Percentiles rank a stretch among this genome's conserved stretches.
These are phyloP conservation scores for Tolypeutes matacus DNA, from an alignment of 2,797 vertebrate genomes.

Conservation along the genomic window DNA sequence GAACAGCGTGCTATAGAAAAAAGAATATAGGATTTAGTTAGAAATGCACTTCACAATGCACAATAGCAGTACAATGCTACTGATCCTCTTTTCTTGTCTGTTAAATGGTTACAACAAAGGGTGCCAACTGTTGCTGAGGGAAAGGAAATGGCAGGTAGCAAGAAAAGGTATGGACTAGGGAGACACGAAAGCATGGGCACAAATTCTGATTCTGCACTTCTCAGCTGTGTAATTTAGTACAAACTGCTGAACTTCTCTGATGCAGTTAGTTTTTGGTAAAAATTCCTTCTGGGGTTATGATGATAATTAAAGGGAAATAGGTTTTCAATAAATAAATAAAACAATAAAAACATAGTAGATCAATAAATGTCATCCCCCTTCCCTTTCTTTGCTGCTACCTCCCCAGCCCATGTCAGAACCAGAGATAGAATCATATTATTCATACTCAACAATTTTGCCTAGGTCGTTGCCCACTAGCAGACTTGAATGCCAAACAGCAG, in stretches of 20 bases:
- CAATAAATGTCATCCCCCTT: not conserved
- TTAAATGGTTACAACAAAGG: not conserved
- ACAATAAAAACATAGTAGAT: not conserved
- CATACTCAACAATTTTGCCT: not conserved
- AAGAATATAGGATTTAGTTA: not conserved
- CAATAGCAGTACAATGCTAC: not conserved
- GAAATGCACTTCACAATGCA: not conserved
- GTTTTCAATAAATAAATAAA: not conserved
- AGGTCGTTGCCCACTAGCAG: not conserved
- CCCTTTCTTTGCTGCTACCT: not conserved
- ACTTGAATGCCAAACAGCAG: slow-evolving; percentile 33
- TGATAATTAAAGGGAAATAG: not conserved
- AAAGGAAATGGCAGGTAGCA: not conserved
- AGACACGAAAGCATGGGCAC: not conserved
- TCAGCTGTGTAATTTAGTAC: not conserved
- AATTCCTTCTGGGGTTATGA: not conserved
- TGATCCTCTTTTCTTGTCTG: not conserved
- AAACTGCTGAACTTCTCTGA: not conserved
- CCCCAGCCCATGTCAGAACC: not conserved
- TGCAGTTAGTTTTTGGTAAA: not conserved
- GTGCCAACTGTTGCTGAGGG: not conserved
- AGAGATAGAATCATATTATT: not conserved
- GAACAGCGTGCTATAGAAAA: not conserved
- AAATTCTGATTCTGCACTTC: not conserved
- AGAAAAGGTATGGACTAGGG: not conserved